Evolutionary conservation across 2,113 vertebrate species (phyloP), one percentile per base, ranked within the genome.

Genomic region (Charadrius vociferus): DNA sequence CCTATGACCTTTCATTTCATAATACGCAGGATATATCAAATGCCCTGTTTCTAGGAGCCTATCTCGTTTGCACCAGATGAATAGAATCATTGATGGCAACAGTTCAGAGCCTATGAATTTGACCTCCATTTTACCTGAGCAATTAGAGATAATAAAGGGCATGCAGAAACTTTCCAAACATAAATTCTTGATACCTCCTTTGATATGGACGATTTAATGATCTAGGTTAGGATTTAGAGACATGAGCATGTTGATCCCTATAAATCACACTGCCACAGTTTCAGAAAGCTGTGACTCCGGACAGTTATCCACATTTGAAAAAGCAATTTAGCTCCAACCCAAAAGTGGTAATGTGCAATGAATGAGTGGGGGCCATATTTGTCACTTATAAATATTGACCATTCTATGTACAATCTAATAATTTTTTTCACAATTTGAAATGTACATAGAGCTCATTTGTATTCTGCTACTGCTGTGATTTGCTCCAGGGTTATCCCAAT

Each of bases 161-260:
- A 72, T 7, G 6, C 34, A 78, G 32, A 88, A 95, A 81, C 14
- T 63, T 93, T 82, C 73, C 34, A 91, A 93, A 95, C 12, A 41
- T 43, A 72, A 91, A 88, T 92, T 93, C 67, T 78, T 66, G 34
- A 83, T 88, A 30, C 4, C 14, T 86, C 5, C 21, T 97, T 75
- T 68, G 91, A 68, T 95, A 92, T 93, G 26, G 50, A 37, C 24
- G 84, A 71, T 73, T 70, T 92, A 93, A 77, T 81, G 80, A 87
- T 88, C 72, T 86, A 29, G 49, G 3, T 80, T 87, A 78, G 29
- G 15, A 9, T 93, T 86, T 94, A 61, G 43, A 91, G 45, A 62
- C 50, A 34, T 14, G 39, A 81, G 14, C 10, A 10, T 67, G 74
- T 66, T 86, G 92, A 80, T 88, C 62, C 11, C 7, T 88, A n/a